Base-by-base conservation (phyloP, 2,888 invertebrate genomes). In the Thera britannica region DNA sequence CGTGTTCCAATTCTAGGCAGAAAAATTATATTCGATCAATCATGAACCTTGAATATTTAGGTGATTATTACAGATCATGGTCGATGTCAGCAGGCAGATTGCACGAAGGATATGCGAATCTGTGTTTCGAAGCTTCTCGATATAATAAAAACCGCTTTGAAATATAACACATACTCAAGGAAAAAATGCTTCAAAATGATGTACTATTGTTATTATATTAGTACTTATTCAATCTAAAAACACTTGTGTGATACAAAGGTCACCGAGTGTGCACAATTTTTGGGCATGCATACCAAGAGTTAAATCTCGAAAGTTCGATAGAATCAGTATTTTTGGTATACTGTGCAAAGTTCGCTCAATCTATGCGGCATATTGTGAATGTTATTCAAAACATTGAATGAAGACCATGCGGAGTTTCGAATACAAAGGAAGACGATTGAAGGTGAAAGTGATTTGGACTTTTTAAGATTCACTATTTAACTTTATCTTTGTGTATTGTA, bases 401-500 rank as follows among this genome's bases (percentile, higher is more conserved):
- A 34, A 46, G 49, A 23, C 46, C 36, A 9, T 34, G 46, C n/a
- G 48, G 12, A 61, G 36, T 12, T 41, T 34, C 5, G n/a, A 55
- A 38, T 56, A 60, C 35, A 64, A 51, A 0, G 65, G 59, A 65
- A 59, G 55, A 60, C 54, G 46, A 59, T 36, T 62, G n/a, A 49
- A 63, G 34, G 54, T 63, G 61, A 61, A 63, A 66, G 70, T 70
- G 70, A 64, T 70, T 70, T 70, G 66, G 66, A 70, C 70, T 70
- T 70, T 68, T 69, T 66, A 70, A 66, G 60, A 70, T 70, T 70
- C 66, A 70, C 70, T 61, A 60, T 59, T 56, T 65, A 65, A 59
- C 34, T 58, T 54, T 65, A 59, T 58, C 58, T 64, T 64, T 57
- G 57, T 67, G 57, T 66, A 54, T 69, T 66, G 55, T 59, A 51